Evolutionary conservation across 2,888 invertebrate species (phyloP).

Genomic region (Lasioglossum malachurum): DNA sequence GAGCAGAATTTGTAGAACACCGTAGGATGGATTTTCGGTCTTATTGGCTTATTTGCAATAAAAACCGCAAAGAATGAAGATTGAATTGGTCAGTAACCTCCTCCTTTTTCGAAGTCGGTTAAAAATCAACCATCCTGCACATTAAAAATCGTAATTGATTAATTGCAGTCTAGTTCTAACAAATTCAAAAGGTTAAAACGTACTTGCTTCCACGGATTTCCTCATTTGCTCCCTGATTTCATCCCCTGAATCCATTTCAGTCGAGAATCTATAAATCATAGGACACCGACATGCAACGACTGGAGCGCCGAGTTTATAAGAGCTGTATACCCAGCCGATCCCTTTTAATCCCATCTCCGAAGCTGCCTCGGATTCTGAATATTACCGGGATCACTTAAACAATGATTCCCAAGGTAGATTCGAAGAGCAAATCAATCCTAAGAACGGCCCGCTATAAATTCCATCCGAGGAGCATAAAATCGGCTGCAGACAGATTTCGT

Average conservation of each 20-base stretch:
- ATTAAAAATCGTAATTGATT: not conserved
- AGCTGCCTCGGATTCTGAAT: not conserved
- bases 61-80: no score
- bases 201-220: not conserved
- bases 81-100: no score
- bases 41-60: no score
- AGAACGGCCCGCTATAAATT: not conserved
- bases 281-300: not conserved
- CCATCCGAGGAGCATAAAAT: not conserved
- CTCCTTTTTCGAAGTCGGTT: no score
- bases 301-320: not conserved
- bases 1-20: no score
- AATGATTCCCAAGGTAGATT: slow-evolving; percentile 3
- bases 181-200: not conserved
- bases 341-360: slow-evolving; percentile 12
- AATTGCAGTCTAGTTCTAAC: not conserved
- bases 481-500: not conserved
- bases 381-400: not conserved
- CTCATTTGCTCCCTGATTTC: not conserved
- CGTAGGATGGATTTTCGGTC: no score
- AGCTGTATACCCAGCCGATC: not conserved
- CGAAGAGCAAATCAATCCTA: not conserved
- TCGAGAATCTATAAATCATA: slow-evolving; percentile 4
- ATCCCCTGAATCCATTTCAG: not conserved
- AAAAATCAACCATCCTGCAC: not conserved